A percentile compares a stretch with the other conserved stretches of the same genome.
Conservation (phyloP, 2,113 vertebrate genomes). For the Toxostoma redivivum region DNA sequence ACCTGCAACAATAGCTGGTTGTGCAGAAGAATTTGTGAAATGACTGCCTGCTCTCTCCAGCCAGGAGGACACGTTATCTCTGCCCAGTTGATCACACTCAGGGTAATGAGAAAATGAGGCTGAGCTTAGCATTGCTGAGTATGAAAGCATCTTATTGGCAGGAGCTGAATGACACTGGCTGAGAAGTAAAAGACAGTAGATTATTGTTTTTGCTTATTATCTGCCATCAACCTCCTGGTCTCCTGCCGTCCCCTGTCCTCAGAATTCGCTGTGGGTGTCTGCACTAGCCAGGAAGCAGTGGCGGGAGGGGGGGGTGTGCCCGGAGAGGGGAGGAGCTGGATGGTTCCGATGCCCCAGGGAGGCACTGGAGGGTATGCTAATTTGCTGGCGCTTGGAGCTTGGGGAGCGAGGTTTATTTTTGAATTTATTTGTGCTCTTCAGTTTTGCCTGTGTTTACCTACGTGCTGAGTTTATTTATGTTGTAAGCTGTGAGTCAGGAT, state of each 20-base stretch:
- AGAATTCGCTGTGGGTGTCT: constrained; percentile 66
- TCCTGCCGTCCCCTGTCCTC: constrained; percentile 72
- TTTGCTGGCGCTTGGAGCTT: background rate
- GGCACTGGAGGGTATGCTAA: constrained; percentile 33
- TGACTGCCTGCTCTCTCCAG: constrained; percentile 65
- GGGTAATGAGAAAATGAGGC: constrained; percentile 77
- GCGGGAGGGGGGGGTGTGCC: background rate
- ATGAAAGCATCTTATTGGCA: constrained; percentile 80
- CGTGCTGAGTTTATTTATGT: constrained; percentile 71
- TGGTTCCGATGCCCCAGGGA: background rate
- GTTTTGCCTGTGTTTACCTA: constrained; percentile 74
- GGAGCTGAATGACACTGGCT: constrained; percentile 73
- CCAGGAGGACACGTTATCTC: constrained; percentile 69
- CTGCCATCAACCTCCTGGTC: constrained; percentile 76
- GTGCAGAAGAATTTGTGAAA: constrained; percentile 75
- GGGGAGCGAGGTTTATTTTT: constrained; percentile 52
- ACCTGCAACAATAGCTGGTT: constrained; percentile 75
- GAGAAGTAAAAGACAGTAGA: constrained; percentile 76
- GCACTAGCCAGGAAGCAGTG: constrained; percentile 45
- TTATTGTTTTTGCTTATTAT: constrained; percentile 80
- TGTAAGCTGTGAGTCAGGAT: constrained; percentile 70
- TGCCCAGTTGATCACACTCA: constrained; percentile 70
- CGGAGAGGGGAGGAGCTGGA: background rate
- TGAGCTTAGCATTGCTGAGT: constrained; percentile 71
- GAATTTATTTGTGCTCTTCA: constrained; percentile 73